A percentile compares a stretch with the other conserved stretches of the same genome.
phyloP scores from a whole-genome alignment of 2,888 invertebrate species.

The Tipula unca region DNA sequence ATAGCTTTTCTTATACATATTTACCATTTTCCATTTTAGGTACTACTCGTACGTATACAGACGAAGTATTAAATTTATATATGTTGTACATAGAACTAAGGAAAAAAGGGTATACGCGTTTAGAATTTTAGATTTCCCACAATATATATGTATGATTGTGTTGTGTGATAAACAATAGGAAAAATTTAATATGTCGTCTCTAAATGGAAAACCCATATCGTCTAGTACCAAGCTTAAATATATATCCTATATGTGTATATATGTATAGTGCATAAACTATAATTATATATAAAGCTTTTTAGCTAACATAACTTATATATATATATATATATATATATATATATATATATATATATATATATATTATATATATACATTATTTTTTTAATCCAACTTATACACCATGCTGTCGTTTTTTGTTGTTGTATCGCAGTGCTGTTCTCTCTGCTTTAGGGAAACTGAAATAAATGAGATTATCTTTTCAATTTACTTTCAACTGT shows the following conservation, averaged over 20 bases:
- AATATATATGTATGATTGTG: not conserved
- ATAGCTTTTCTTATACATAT: not conserved
- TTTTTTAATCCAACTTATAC: not conserved
- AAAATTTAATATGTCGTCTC: not conserved
- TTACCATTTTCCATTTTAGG: not conserved
- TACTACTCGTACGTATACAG: not conserved
- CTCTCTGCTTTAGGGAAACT: not conserved
- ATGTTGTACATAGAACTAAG: not conserved
- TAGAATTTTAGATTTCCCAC: conserved; percentile 3
- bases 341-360: too few species aligned
- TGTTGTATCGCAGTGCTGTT: not conserved
- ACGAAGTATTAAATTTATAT: not conserved
- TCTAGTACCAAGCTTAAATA: not conserved
- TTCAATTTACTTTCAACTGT: conserved; percentile 14
- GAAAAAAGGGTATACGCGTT: not conserved
- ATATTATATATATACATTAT: not conserved
- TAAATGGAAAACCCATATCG: not conserved
- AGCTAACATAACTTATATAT: not conserved
- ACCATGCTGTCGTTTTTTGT: not conserved
- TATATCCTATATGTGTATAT: not conserved
- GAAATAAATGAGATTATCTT: not conserved
- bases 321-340: too few species aligned
- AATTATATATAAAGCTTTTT: not conserved
- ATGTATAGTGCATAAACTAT: not conserved
- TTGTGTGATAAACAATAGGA: not conserved